Conservation (phyloP, 2,888 invertebrate genomes). For the Aricia artaxerxes region DNA sequence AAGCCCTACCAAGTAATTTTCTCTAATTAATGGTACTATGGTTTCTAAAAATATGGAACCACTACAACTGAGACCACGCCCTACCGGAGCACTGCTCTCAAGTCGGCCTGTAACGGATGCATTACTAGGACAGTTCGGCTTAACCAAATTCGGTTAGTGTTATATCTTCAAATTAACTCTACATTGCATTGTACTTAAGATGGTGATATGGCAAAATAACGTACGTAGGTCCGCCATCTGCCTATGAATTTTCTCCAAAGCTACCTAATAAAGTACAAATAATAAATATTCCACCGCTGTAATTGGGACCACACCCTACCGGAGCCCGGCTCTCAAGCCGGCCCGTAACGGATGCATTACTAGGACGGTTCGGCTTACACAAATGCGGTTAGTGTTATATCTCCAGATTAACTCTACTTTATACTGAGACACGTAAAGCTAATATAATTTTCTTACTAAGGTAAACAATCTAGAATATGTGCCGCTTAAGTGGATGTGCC, state of each 20-base stretch:
- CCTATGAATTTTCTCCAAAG: too few relatives aligned
- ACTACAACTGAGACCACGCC: background rate
- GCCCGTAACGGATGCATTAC: constrained; percentile 47
- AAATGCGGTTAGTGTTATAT: constrained; percentile 55
- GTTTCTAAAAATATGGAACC: too few relatives aligned
- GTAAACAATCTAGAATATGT: constrained; percentile 26
- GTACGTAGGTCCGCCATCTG: too few relatives aligned
- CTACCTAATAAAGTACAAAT: too few relatives aligned
- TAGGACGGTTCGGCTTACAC: constrained; percentile 50
- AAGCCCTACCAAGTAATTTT: too few relatives aligned
- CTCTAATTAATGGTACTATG: too few relatives aligned
- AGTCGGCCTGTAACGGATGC: constrained; percentile 46
- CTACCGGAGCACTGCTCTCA: constrained; percentile 39
- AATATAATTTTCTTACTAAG: constrained; percentile 37
- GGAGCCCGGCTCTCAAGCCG: constrained; percentile 42
- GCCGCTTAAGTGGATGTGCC: constrained; percentile 1
- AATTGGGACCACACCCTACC: background rate
- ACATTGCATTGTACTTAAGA: constrained; percentile 36
- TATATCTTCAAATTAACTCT: constrained; percentile 47
- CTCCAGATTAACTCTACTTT: constrained; percentile 43
- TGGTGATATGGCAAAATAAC: too few relatives aligned
- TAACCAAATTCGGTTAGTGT: constrained; percentile 55
- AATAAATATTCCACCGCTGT: background rate
- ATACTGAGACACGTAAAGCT: constrained; percentile 36
- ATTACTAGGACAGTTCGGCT: constrained; percentile 48